Evolutionary conservation across 2,888 invertebrate species (phyloP), one percentile per base, ranked within the genome.

Genomic region (Chloroclystis v-ata): DNA sequence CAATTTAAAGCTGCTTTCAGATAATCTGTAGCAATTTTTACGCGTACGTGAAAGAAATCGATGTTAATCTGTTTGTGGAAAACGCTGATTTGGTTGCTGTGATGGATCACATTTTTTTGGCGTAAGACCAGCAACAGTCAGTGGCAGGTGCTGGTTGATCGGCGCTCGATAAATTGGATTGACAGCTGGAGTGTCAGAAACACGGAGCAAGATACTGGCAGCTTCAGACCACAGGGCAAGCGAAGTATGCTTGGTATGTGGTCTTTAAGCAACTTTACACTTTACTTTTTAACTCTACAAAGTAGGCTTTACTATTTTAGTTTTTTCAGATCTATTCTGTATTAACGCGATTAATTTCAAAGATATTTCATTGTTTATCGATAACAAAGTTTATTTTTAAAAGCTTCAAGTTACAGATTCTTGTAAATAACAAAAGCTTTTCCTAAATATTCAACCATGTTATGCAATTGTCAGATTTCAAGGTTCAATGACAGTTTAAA

Each of bases 101-200:
- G 52, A 62, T 66, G 60, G 56, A 60, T 65, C 57, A 56, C 62
- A 47, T 57, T 63, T 60, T 63, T 60, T 55, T 56, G 44, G 46
- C 51, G 47, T 58, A 60, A 59, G 42, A 54, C 54, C 50, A 66
- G 66, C 57, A 67, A 65, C 66, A 72, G 65, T 65, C 65, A 57
- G 70, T 69, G 67, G 69, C 65, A 49, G 63, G 72, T 57, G 63
- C 59, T 60, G 50, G 56, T 49, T 73, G 74, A 75, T 71, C 61
- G 69, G 64, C 63, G 47, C 54, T 65, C 61, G 74, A 71, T 76
- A 74, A 75, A 72, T 70, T 68, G 61, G 64, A 74, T 65, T 72
- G 78, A 75, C 78, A 67, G 68, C 61, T 65, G 61, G 58, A 61
- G 59, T 54, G 59, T 60, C 56, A 60, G 60, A 50, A 58, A 59